phyloP scores from a whole-genome alignment of 2,797 vertebrate genomes.

The Lacerta agilis region DNA sequence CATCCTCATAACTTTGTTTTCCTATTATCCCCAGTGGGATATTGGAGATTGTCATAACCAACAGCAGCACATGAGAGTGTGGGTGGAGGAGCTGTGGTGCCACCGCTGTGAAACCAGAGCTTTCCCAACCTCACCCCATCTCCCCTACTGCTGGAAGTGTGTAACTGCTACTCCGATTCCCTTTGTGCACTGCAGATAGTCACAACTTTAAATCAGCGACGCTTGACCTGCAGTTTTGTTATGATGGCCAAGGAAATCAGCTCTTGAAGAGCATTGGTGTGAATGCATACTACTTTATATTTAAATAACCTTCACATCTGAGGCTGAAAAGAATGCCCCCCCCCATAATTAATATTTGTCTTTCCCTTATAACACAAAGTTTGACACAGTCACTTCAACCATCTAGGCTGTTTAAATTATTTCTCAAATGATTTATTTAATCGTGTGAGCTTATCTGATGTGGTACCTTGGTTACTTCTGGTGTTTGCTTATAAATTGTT shows the following conservation, averaged over 20 bases:
- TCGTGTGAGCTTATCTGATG: neutral
- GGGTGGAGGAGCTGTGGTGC: no score
- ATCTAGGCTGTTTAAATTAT: neutral
- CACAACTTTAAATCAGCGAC: neutral
- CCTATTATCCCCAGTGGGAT: neutral
- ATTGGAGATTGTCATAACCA: slow-evolving; percentile 1
- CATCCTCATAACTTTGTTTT: slow-evolving; percentile 1
- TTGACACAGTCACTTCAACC: neutral
- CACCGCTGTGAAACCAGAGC: no score
- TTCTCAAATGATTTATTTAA: neutral
- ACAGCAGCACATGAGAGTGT: neutral
- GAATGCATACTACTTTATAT: neutral
- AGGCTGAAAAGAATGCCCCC: neutral
- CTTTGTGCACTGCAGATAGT: no score
- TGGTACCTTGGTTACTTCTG: neutral
- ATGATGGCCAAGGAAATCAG: neutral
- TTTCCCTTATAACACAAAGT: neutral
- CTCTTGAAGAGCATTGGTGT: neutral
- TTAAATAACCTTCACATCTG: neutral
- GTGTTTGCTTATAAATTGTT: neutral
- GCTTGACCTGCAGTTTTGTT: neutral
- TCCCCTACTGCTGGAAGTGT: no score
- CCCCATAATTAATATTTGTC: neutral
- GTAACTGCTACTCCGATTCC: no score
- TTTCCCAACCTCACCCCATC: no score